Base-by-base conservation (phyloP, 2,888 invertebrate genomes). In the Meta bourneti region DNA sequence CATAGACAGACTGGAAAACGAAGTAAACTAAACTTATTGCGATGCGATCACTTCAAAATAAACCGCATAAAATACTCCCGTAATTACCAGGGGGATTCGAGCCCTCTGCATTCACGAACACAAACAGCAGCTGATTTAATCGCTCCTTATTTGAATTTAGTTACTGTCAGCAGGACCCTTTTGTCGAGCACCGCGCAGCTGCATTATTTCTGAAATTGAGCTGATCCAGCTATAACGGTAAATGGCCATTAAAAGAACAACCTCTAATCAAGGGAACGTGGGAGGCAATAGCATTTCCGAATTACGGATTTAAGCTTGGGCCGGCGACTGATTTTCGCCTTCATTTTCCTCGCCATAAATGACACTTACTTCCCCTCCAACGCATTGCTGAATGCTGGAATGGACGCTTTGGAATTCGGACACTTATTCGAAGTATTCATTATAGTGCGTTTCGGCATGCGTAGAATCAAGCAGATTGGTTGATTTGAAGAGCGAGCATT, bases 201-300 rank as follows among this genome's bases (percentile, higher is more conserved):
- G 79, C 79, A 34, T 79, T 61, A 34, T 61, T 79, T 61, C 79
- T 61, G 54, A 34, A 34, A 79, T 71, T 54, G 34, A n/a, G 54
- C 83, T 83, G 83, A 83, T 83, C 83, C 48, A 51, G 83, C 54
- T 51, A 83, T 83, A 74, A 83, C 74, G n/a, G 83, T 83, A 83
- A 61, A 83, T 74, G 83, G 19, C 74, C 74, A 83, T 83, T 83
- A 83, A 83, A 83, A 83, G 83, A 83, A 83, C 74, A 72, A 72
- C 83, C 72, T 16, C 72, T 54, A 72, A 83, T 83, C 83, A 83
- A 72, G 79, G 52, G 52, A 19, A 34, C 51, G 51, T 74, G 51
- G 34, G 74, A 83, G 72, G 51, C 49, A 69, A 80, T 54, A 48
- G 80, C 80, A 80, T 70, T 71, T 70, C 71, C 71, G 16, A 74